phyloP scores from a whole-genome alignment of 2,888 invertebrate genomes.

The Reticulitermes lucifugus region DNA sequence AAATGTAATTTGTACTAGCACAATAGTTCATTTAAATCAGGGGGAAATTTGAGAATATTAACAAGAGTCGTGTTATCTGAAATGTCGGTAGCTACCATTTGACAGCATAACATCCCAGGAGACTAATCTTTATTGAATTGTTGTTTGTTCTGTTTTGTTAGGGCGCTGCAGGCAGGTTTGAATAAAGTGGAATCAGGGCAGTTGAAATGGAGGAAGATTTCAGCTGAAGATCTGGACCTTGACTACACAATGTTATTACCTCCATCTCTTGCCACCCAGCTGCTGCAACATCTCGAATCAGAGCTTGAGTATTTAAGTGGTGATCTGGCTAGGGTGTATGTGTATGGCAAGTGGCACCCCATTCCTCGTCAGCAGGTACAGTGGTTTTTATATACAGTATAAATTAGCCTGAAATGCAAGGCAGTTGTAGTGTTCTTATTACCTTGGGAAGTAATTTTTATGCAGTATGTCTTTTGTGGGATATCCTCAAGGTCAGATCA shows the following conservation, averaged over 20 bases:
- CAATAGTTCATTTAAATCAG: no score
- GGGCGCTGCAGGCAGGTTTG: not conserved
- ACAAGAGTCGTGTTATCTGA: no score
- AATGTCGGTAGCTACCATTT: no score
- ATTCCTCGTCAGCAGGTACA: slow-evolving; percentile 75
- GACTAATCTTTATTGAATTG: no score
- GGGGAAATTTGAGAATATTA: no score
- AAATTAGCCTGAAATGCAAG: no score
- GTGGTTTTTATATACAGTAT: not conserved
- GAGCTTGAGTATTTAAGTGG: slow-evolving; percentile 73
- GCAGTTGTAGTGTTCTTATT: no score
- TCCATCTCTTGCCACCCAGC: slow-evolving; percentile 63
- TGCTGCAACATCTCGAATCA: slow-evolving; percentile 68
- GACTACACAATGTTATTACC: slow-evolving; percentile 69
- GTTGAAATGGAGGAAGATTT: slow-evolving; percentile 61
- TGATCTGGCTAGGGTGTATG: slow-evolving; percentile 71
- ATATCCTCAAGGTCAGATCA: no score
- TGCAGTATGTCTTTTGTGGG: no score
- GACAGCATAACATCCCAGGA: no score
- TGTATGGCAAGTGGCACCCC: slow-evolving; percentile 75
- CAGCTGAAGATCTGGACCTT: slow-evolving; percentile 69
- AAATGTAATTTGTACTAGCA: no score
- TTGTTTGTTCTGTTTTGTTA: not conserved
- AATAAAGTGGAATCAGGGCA: not conserved
- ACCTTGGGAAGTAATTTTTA: no score